Percentiles rank a stretch among this genome's conserved stretches.
Evolutionary conservation across 2,888 invertebrate genomes (phyloP).

Genomic region (Ochropleura plecta): DNA sequence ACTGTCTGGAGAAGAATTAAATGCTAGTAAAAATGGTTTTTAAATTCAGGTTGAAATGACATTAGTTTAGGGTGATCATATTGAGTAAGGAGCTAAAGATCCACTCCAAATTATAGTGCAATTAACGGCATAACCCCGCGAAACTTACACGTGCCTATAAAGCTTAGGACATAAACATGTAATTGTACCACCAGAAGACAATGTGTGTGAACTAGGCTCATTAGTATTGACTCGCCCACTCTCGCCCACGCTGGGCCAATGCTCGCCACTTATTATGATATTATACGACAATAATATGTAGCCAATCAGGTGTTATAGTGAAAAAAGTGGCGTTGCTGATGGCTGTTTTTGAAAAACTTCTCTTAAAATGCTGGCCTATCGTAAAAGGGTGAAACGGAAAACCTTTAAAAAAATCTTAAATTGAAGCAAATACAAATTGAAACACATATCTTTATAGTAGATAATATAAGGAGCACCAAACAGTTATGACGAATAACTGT

Average conservation of each 20-base stretch:
- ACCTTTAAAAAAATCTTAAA: background rate
- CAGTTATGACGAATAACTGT: too few relatives aligned
- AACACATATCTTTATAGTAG: too few relatives aligned
- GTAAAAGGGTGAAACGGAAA: background rate
- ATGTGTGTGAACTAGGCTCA: conserved; percentile 78
- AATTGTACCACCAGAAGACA: conserved; percentile 64
- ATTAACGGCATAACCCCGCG: conserved; percentile 33
- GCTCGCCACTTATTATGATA: conserved; percentile 66
- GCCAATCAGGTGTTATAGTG: conserved; percentile 34
- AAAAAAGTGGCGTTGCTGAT: background rate
- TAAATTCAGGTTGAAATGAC: too few relatives aligned
- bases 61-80: background rate
- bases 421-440: background rate
- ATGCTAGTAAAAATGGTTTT: background rate
- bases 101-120: conserved; percentile 24
- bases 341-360: background rate
- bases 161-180: conserved; percentile 59
- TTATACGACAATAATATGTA: conserved; percentile 60
- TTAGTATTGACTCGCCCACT: conserved; percentile 74
- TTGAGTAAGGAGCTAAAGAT: background rate
- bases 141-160: conserved; percentile 48
- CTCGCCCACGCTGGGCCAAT: conserved; percentile 68
- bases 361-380: background rate
- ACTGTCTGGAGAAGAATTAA: background rate
- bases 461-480: too few relatives aligned